A percentile compares a stretch with the other conserved stretches of the same genome.
Conservation (phyloP, 2,113 vertebrate genomes). For the Proterorhinus semilunaris region DNA sequence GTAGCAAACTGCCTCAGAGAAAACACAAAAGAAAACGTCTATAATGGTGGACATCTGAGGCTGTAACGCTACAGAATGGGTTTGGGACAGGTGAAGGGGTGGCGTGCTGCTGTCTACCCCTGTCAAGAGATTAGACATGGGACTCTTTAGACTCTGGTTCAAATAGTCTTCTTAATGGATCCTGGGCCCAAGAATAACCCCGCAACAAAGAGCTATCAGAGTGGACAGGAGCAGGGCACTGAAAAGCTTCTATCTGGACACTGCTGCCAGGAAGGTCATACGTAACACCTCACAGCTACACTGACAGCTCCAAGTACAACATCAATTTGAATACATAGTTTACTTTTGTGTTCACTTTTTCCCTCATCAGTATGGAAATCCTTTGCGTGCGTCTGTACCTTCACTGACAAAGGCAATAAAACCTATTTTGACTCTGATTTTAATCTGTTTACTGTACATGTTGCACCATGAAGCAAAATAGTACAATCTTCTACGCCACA, state of each 20-base stretch:
- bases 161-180: conserved; percentile 12
- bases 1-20: neutral
- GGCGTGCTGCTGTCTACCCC: conserved; percentile 19
- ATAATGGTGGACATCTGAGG: neutral
- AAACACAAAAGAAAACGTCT: neutral
- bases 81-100: conserved; percentile 25
- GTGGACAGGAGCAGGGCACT: conserved; percentile 38
- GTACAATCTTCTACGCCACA: too few relatives aligned
- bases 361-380: too few relatives aligned
- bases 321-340: too few relatives aligned
- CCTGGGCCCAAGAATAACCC: conserved; percentile 59
- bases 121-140: conserved; percentile 7
- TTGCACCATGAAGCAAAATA: too few relatives aligned
- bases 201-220: conserved; percentile 61
- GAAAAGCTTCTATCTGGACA: conserved; percentile 35
- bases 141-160: conserved; percentile 10
- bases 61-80: conserved; percentile 3
- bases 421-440: too few relatives aligned
- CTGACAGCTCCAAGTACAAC: too few relatives aligned
- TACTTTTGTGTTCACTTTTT: too few relatives aligned
- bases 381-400: too few relatives aligned
- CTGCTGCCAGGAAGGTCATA: conserved; percentile 5
- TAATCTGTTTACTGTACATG: too few relatives aligned
- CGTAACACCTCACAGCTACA: too few relatives aligned
- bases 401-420: too few relatives aligned